These are phyloP conservation scores for Pocillopora damicornis DNA, from an alignment of 64 coral and sea anemone species.

Conservation along the genomic window DNA sequence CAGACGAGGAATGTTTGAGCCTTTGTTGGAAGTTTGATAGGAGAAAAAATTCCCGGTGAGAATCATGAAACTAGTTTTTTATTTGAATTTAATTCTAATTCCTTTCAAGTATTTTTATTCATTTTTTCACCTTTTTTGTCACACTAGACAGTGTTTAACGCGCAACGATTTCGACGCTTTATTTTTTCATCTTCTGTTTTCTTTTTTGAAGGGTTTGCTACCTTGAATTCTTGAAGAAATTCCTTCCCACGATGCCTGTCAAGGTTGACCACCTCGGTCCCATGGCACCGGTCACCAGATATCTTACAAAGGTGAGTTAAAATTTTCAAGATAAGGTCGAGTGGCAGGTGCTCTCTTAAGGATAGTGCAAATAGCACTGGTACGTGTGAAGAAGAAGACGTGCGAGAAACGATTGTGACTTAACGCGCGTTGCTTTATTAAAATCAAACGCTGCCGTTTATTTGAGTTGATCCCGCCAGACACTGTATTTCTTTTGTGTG, in stretches of 20 bases:
- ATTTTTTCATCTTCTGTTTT: background rate
- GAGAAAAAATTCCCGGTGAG: slow-evolving; percentile 12
- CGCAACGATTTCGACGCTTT: background rate
- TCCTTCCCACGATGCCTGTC: slow-evolving; percentile 53
- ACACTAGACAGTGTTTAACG: background rate
- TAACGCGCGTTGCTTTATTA: too few species aligned
- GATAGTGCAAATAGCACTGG: too few species aligned
- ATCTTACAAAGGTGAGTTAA: background rate
- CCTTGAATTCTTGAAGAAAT: slow-evolving; percentile 51
- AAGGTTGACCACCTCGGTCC: background rate
- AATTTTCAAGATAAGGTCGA: background rate
- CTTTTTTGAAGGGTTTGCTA: slow-evolving; percentile 47
- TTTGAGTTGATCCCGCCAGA: too few species aligned
- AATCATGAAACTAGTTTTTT: background rate
- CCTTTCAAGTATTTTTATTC: too few species aligned
- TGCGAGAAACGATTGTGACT: too few species aligned
- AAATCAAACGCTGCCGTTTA: too few species aligned
- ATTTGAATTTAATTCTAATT: background rate
- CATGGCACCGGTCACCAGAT: too few species aligned
- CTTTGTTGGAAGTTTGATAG: slow-evolving; percentile 22
- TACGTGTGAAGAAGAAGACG: too few species aligned
- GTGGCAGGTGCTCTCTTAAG: too few species aligned
- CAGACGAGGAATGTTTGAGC: background rate
- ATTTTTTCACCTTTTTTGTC: background rate
- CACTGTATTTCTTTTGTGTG: too few species aligned